These are phyloP conservation scores for Lutjanus campechanus DNA, from an alignment of 2,797 vertebrate species.

Conservation along the genomic window DNA sequence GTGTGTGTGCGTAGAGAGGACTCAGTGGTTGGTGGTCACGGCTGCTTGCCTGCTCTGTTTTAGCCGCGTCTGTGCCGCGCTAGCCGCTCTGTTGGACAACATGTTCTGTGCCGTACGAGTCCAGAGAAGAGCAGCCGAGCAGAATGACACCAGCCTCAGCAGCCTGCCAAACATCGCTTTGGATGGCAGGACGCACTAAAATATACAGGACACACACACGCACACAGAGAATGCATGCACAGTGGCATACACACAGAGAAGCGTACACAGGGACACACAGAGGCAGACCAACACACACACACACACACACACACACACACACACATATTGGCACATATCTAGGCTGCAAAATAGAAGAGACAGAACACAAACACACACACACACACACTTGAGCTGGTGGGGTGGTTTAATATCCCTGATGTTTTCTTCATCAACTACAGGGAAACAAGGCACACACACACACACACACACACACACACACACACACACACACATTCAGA, in stretches of 20 bases:
- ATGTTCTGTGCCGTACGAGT: constrained; percentile 60
- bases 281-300: neutral
- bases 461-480: constrained; percentile 8
- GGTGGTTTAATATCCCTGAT: constrained; percentile 39
- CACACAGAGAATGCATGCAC: constrained; percentile 2
- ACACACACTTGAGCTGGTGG: constrained; percentile 19
- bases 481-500: constrained; percentile 1
- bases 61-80: constrained; percentile 62
- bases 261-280: constrained; percentile 8
- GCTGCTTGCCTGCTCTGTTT: constrained; percentile 77
- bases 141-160: constrained; percentile 78
- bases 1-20: constrained; percentile 33
- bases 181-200: constrained; percentile 62
- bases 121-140: constrained; percentile 74
- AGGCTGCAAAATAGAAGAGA: constrained; percentile 7
- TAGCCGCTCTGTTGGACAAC: constrained; percentile 79
- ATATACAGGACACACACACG: constrained; percentile 51
- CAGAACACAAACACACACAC: constrained; percentile 26
- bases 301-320: constrained; percentile 12
- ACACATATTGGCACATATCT: constrained; percentile 4
- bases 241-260: constrained; percentile 8
- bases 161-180: constrained; percentile 73
- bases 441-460: constrained; percentile 8
- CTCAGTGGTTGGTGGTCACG: constrained; percentile 59
- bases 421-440: constrained; percentile 23